Conservation (phyloP, 2,113 vertebrate genomes). For the Brachirus orientalis region DNA sequence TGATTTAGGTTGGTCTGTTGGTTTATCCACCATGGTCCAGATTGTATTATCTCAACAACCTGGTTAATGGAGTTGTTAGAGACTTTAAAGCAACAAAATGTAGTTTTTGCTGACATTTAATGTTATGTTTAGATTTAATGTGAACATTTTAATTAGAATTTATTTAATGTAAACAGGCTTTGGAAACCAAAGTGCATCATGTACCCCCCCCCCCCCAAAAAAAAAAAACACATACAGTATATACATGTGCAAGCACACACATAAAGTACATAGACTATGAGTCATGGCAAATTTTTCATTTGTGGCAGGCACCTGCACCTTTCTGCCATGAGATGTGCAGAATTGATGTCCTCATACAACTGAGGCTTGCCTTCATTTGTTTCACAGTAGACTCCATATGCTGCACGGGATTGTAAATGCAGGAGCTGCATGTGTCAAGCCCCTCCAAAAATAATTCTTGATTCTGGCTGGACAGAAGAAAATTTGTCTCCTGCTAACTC, state of each 20-base stretch:
- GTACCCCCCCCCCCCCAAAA: too few species aligned
- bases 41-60: not conserved
- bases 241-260: conserved; percentile 13
- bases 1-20: too few species aligned
- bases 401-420: conserved; percentile 54
- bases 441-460: conserved; percentile 11
- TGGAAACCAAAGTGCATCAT: too few species aligned
- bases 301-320: conserved; percentile 65
- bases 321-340: conserved; percentile 44
- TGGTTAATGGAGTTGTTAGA: not conserved
- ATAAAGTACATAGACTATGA: conserved; percentile 14
- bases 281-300: conserved; percentile 49
- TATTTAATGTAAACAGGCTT: too few species aligned
- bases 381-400: conserved; percentile 46
- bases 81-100: not conserved
- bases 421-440: conserved; percentile 33
- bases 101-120: too few species aligned
- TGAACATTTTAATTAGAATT: too few species aligned
- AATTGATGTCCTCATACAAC: conserved; percentile 62
- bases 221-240: too few species aligned
- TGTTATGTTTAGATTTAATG: too few species aligned
- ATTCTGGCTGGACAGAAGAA: conserved; percentile 24
- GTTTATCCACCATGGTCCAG: not conserved
- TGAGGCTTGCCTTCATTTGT: conserved; percentile 56
- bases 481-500: not conserved